phyloP scores from a whole-genome alignment of 2,888 invertebrate species.

The Gnatocerus cornutus region DNA sequence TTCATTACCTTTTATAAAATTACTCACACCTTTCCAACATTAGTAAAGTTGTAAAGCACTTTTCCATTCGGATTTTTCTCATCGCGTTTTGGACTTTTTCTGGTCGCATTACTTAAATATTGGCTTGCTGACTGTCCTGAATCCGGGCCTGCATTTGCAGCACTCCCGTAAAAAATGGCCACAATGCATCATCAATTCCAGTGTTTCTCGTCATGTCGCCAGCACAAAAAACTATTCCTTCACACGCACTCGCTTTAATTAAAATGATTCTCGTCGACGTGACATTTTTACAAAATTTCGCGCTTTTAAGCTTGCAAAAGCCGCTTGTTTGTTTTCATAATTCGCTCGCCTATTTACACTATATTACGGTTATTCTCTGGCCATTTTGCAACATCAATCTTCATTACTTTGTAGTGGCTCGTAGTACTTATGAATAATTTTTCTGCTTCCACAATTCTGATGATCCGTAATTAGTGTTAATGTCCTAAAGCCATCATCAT shows the following conservation, averaged over 20 bases:
- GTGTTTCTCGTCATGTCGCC: too few species aligned
- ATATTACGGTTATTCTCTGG: conserved; percentile 35
- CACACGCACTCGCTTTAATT: not conserved
- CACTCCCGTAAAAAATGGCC: too few species aligned
- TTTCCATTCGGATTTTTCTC: too few species aligned
- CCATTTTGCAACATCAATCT: conserved; percentile 42
- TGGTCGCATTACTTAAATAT: too few species aligned
- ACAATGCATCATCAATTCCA: too few species aligned
- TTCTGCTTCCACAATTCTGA: conserved; percentile 58
- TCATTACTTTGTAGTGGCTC: conserved; percentile 39
- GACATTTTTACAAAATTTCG: conserved; percentile 1
- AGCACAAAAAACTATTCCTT: not conserved
- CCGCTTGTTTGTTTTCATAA: conserved; percentile 51
- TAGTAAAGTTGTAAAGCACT: too few species aligned
- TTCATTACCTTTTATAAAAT: too few species aligned
- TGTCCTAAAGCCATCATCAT: conserved; percentile 58
- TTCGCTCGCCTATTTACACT: conserved; percentile 6
- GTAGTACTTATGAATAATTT: conserved; percentile 56
- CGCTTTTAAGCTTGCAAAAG: not conserved
- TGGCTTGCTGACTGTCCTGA: too few species aligned
- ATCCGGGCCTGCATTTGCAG: too few species aligned
- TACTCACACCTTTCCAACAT: too few species aligned
- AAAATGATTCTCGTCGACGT: not conserved
- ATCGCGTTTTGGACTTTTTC: too few species aligned
- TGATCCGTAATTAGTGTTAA: conserved; percentile 60